Conservation (phyloP, 2,888 invertebrate species). For the Myopa testacea region DNA sequence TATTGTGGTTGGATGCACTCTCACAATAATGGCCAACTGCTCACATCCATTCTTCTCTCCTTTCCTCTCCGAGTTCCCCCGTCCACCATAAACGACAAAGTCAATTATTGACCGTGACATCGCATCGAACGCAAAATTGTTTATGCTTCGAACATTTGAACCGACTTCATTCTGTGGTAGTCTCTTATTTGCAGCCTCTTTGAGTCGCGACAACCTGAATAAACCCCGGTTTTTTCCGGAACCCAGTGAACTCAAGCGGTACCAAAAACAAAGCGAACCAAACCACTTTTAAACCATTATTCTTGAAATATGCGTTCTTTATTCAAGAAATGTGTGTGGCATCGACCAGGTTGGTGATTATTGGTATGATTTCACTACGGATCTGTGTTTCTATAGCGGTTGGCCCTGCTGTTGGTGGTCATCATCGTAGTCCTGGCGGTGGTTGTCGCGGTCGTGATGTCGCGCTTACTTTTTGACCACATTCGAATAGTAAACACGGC, state of each 20-base stretch:
- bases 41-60: neutral
- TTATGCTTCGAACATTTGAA: conserved; percentile 31
- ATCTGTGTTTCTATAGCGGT: no score
- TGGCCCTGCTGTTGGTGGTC: no score
- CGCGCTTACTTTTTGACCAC: no score
- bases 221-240: neutral
- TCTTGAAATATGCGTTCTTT: neutral
- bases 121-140: conserved; percentile 20
- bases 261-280: neutral
- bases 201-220: no score
- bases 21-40: neutral
- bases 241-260: neutral
- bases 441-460: neutral
- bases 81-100: neutral
- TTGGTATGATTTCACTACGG: no score
- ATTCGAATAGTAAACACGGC: no score
- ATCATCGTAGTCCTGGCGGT: neutral
- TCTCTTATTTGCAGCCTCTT: neutral
- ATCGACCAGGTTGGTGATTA: no score
- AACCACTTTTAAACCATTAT: conserved; percentile 20
- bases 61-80: neutral
- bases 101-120: conserved; percentile 31
- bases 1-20: conserved; percentile 4
- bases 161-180: neutral
- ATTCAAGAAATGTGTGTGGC: no score